phyloP scores from a whole-genome alignment of 1,140 invertebrate genomes.

The Lycorma delicatula region DNA sequence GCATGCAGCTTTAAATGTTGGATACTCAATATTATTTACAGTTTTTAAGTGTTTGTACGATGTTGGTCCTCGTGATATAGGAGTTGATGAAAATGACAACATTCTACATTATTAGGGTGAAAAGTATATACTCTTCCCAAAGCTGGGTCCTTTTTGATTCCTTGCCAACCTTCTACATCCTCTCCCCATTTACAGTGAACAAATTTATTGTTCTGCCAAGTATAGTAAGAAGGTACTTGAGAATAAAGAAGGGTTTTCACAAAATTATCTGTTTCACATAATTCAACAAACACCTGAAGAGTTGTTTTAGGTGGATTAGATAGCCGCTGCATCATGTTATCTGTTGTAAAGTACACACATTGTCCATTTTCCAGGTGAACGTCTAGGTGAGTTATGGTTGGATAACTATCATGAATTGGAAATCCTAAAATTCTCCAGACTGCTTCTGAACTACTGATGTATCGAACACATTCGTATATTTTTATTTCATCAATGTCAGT shows the following conservation, averaged over 20 bases:
- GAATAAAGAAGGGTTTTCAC: slow-evolving; percentile 30
- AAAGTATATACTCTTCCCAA: slow-evolving; percentile 35
- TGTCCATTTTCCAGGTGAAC: slow-evolving; percentile 34
- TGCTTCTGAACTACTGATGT: slow-evolving; percentile 39
- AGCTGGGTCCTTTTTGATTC: slow-evolving; percentile 21
- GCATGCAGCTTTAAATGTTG: slow-evolving; percentile 37
- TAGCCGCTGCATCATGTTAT: slow-evolving; percentile 14
- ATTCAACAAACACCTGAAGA: slow-evolving; percentile 32
- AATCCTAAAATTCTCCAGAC: slow-evolving; percentile 36
- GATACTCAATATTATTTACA: slow-evolving; percentile 35
- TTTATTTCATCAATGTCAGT: slow-evolving; percentile 26
- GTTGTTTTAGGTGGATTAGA: slow-evolving; percentile 25
- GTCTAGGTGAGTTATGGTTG: slow-evolving; percentile 36
- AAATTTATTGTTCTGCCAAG: slow-evolving; percentile 27
- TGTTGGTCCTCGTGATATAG: slow-evolving; percentile 39
- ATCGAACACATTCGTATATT: slow-evolving; percentile 36
- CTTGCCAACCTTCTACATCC: slow-evolving; percentile 28
- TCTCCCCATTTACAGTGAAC: slow-evolving; percentile 16
- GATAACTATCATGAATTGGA: slow-evolving; percentile 33
- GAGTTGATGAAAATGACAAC: slow-evolving; percentile 37
- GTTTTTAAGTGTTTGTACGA: slow-evolving; percentile 39
- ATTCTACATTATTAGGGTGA: slow-evolving; percentile 34
- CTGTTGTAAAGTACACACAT: slow-evolving; percentile 24
- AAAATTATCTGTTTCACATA: slow-evolving; percentile 25
- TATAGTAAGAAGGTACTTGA: slow-evolving; percentile 32